Conservation (phyloP, 1,140 invertebrate species). For the Homalodisca vitripennis region DNA sequence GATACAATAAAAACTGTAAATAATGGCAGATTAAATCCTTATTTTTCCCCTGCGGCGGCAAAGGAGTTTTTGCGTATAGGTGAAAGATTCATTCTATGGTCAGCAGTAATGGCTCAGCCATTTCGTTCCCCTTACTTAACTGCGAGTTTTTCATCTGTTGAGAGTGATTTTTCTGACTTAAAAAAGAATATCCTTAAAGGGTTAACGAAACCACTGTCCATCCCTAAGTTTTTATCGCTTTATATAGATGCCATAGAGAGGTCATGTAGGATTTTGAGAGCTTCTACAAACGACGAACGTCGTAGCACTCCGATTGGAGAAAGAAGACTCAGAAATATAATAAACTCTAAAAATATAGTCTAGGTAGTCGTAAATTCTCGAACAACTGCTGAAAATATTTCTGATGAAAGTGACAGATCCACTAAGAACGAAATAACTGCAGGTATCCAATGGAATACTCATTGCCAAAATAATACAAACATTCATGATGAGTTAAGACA, state of each 20-base stretch:
- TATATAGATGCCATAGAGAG: too few relatives aligned
- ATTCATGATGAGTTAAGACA: too few relatives aligned
- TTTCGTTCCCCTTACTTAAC: neutral
- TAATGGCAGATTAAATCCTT: neutral
- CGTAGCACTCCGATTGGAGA: too few relatives aligned
- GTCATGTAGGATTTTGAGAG: neutral
- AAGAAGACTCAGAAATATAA: neutral
- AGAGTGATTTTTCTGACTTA: neutral
- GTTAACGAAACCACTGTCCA: neutral
- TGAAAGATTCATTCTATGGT: neutral
- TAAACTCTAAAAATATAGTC: neutral
- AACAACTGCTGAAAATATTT: neutral
- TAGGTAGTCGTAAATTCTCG: neutral
- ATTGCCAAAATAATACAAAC: neutral
- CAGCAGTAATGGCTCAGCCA: neutral
- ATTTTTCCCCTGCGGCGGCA: too few relatives aligned
- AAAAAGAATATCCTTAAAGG: neutral
- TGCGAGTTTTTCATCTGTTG: neutral
- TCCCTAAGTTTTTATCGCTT: too few relatives aligned
- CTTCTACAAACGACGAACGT: too few relatives aligned
- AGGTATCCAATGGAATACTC: neutral
- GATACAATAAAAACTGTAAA: neutral
- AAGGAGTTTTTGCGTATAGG: neutral
- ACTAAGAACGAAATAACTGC: neutral
- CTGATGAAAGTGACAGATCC: neutral